Conservation (phyloP, 2,888 invertebrate species). For the Disparrhopalites patrizii region DNA sequence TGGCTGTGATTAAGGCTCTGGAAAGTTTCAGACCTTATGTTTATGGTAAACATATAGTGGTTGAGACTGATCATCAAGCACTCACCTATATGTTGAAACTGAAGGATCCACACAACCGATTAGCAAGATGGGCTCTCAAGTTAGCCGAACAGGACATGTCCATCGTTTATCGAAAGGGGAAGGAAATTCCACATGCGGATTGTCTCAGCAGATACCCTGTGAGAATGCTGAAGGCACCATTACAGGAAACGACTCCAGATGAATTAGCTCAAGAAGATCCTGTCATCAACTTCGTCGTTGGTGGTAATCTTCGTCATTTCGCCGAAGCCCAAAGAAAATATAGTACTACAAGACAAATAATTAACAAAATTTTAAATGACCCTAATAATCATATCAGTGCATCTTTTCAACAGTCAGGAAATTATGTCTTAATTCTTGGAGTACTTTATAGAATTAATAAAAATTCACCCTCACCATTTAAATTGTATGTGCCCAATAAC, state of each 20-base stretch:
- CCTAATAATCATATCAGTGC: not conserved
- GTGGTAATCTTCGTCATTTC: not conserved
- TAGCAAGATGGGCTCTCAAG: constrained; percentile 37
- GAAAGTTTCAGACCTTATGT: not conserved
- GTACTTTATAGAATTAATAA: not conserved
- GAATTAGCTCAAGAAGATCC: not conserved
- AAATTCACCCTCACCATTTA: not conserved
- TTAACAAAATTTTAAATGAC: not conserved
- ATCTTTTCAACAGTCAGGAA: not conserved
- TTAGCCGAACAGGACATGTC: constrained; percentile 35
- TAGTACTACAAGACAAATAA: not conserved
- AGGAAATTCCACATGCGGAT: constrained; percentile 1
- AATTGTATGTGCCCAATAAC: not conserved
- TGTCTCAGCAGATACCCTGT: not conserved
- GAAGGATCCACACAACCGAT: constrained; percentile 33
- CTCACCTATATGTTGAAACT: constrained; percentile 31
- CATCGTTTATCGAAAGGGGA: constrained; percentile 29
- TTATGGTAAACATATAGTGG: not conserved
- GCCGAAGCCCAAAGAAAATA: not conserved
- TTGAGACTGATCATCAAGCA: constrained; percentile 43
- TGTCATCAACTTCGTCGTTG: not conserved
- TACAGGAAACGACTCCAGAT: not conserved
- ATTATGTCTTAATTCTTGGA: not conserved
- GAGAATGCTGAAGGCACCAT: not conserved
- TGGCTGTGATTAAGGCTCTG: constrained; percentile 16